Percentiles rank a stretch among this genome's conserved stretches.
phyloP scores from a whole-genome alignment of 2,113 vertebrate genomes.

The Desmodus rotundus region DNA sequence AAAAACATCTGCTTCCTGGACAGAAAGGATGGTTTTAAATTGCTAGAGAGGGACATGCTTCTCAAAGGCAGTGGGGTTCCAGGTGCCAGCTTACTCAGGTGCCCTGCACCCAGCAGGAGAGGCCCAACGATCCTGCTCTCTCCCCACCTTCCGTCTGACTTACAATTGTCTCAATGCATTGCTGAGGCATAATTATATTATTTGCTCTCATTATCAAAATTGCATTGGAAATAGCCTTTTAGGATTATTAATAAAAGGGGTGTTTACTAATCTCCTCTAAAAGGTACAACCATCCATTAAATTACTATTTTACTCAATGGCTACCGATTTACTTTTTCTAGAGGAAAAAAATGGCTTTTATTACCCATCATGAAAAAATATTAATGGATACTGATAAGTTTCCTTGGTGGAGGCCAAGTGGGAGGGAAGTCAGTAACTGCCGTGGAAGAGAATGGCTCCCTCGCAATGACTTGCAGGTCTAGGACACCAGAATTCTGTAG shows the following conservation, averaged over 20 bases:
- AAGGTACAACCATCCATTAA: not conserved
- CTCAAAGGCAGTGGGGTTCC: not conserved
- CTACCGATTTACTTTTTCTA: slow-evolving; percentile 4
- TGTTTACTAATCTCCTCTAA: not conserved
- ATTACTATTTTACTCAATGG: not conserved
- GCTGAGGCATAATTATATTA: not conserved
- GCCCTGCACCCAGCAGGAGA: accelerated
- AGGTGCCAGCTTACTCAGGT: not conserved
- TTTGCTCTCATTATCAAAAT: not conserved
- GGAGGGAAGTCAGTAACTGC: not conserved
- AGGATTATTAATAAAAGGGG: slow-evolving; percentile 10
- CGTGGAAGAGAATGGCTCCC: not conserved
- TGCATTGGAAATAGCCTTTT: not conserved
- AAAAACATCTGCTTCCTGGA: slow-evolving; percentile 63
- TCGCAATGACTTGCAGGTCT: slow-evolving; percentile 40
- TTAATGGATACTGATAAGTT: not conserved
- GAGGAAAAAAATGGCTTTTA: not conserved
- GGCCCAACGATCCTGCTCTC: too few species aligned
- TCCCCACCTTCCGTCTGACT: not conserved
- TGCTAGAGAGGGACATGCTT: not conserved
- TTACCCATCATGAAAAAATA: not conserved
- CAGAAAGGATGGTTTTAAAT: slow-evolving; percentile 31
- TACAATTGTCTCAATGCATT: not conserved
- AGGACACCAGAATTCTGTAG: not conserved
- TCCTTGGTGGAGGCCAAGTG: not conserved